A percentile compares a stretch with the other conserved stretches of the same genome.
phyloP scores from a whole-genome alignment of 2,888 invertebrate genomes.

The Acrobasis repandana region DNA sequence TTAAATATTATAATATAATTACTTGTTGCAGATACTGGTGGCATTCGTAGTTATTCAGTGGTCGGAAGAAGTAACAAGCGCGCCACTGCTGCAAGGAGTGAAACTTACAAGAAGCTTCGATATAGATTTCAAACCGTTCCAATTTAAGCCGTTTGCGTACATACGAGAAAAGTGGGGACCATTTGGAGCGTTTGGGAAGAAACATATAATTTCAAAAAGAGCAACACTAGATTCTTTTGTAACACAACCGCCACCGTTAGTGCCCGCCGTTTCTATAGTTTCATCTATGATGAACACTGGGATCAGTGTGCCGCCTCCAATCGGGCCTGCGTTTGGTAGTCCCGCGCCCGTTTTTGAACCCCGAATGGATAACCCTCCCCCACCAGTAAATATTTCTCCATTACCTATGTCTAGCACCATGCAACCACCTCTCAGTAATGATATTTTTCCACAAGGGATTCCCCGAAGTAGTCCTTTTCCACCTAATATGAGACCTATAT shows the following conservation, averaged over 20 bases:
- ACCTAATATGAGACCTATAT: not conserved
- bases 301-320: constrained; percentile 4
- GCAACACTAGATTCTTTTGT: constrained; percentile 33
- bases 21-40: constrained; percentile 37
- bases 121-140: constrained; percentile 47
- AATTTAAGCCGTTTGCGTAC: constrained; percentile 49
- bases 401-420: not conserved
- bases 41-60: constrained; percentile 36
- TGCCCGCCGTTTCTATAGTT: not conserved
- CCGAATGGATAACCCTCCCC: constrained; percentile 14
- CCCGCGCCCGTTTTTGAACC: constrained; percentile 17
- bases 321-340: not conserved
- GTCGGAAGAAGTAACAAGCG: constrained; percentile 31
- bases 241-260: constrained; percentile 13
- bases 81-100: constrained; percentile 45
- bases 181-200: constrained; percentile 49
- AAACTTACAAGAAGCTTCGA: constrained; percentile 52
- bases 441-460: not conserved
- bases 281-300: constrained; percentile 4
- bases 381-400: not conserved
- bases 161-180: constrained; percentile 57
- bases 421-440: constrained; percentile 7
- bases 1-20: not conserved
- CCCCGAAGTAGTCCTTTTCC: not conserved
- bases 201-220: constrained; percentile 44